A percentile compares a stretch with the other conserved stretches of the same genome.
Conservation (phyloP, 2,113 vertebrate genomes). For the Clarias batrachus region DNA sequence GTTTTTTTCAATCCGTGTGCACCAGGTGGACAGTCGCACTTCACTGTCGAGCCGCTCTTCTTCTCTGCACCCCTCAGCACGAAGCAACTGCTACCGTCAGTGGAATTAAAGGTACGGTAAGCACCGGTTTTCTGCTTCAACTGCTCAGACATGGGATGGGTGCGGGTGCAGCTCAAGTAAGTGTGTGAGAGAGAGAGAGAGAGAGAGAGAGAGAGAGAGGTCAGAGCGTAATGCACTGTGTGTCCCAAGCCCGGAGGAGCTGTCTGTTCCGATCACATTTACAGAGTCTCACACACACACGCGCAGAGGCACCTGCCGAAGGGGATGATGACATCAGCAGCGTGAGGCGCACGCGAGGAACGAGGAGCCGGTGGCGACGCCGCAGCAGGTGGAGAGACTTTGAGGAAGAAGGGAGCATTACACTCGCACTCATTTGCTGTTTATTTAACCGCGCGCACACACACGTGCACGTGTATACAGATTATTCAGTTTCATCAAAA, state of each 20-base stretch:
- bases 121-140: conserved; percentile 16
- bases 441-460: not conserved
- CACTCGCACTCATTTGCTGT: not conserved
- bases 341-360: not conserved
- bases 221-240: not conserved
- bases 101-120: conserved; percentile 27
- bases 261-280: not conserved
- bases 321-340: conserved; percentile 7
- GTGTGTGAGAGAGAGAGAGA: not conserved
- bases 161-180: not conserved
- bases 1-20: not conserved
- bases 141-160: not conserved
- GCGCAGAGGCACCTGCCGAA: not conserved
- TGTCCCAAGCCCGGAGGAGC: not conserved
- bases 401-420: not conserved
- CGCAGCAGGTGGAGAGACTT: not conserved
- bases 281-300: not conserved
- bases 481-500: conserved; percentile 2
- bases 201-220: not conserved
- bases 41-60: not conserved
- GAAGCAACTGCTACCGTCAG: not conserved
- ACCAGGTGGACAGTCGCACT: not conserved
- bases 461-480: not conserved
- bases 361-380: too few species aligned
- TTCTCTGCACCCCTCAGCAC: not conserved